phyloP scores from a whole-genome alignment of 2,888 invertebrate species.

The Chalcis sispes region DNA sequence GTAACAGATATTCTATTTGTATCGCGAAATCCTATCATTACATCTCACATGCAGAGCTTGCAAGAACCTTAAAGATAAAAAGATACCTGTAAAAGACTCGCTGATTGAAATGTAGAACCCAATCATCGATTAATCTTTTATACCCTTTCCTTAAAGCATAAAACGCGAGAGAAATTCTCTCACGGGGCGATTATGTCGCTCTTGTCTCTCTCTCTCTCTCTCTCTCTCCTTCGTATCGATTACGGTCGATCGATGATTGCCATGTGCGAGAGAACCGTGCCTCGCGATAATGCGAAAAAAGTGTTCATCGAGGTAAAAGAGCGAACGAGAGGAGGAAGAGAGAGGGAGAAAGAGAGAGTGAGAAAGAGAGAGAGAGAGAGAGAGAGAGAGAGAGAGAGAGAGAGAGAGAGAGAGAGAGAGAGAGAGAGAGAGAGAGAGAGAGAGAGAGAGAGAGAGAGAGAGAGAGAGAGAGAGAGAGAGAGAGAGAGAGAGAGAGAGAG shows the following conservation, averaged over 20 bases:
- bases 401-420: too few relatives aligned
- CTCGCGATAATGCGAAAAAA: conserved; percentile 37
- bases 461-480: too few relatives aligned
- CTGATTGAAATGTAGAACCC: conserved; percentile 49
- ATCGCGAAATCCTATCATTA: conserved; percentile 23
- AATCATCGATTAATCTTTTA: conserved; percentile 29
- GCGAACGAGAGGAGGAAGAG: conserved; percentile 3
- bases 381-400: too few relatives aligned
- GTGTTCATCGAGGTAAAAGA: neutral
- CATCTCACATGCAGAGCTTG: neutral
- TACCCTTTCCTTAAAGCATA: neutral
- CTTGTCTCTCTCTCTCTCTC: neutral
- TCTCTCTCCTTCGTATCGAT: too few relatives aligned
- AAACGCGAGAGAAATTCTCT: neutral
- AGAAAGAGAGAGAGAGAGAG: too few relatives aligned
- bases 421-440: too few relatives aligned
- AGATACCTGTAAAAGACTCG: neutral
- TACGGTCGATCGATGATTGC: conserved; percentile 27
- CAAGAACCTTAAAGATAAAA: neutral
- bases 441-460: too few relatives aligned
- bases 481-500: too few relatives aligned
- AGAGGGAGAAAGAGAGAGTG: too few relatives aligned
- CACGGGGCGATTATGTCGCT: neutral
- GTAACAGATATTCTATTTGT: conserved; percentile 27
- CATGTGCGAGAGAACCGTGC: neutral